Percentiles rank a stretch among this genome's conserved stretches.
Conservation (phyloP, 2,888 invertebrate species). For the Mythimna loreyi region DNA sequence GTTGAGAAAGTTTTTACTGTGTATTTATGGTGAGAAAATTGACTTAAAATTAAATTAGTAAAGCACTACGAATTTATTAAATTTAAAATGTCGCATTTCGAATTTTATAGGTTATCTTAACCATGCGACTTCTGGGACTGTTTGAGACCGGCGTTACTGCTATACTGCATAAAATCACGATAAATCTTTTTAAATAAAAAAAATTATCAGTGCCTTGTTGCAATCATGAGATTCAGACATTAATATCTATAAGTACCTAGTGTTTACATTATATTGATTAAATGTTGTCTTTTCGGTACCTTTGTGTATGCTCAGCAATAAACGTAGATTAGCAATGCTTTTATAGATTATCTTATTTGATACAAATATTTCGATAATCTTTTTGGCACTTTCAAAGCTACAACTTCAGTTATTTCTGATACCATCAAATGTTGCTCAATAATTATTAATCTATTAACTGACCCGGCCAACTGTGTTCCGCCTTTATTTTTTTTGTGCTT, state of each 20-base stretch:
- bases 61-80: not conserved
- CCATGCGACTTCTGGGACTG: conserved; percentile 52
- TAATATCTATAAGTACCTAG: conserved; percentile 38
- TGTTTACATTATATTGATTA: conserved; percentile 40
- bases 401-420: no score
- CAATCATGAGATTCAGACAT: conserved; percentile 8
- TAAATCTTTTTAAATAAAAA: conserved; percentile 28
- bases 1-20: not conserved
- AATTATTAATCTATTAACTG: not conserved
- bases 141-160: conserved; percentile 21
- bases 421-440: not conserved
- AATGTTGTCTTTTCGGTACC: not conserved
- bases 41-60: not conserved
- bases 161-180: not conserved
- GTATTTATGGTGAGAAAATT: not conserved
- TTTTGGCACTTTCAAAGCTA: no score
- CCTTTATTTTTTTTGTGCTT: no score
- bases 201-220: conserved; percentile 40
- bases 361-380: not conserved
- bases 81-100: not conserved
- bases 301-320: not conserved
- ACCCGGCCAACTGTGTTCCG: no score
- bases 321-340: not conserved
- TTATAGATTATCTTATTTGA: no score
- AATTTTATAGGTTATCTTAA: conserved; percentile 54